These are phyloP conservation scores for Chrysina gloriosa DNA, from an alignment of 2,888 invertebrate species.

Conservation along the genomic window DNA sequence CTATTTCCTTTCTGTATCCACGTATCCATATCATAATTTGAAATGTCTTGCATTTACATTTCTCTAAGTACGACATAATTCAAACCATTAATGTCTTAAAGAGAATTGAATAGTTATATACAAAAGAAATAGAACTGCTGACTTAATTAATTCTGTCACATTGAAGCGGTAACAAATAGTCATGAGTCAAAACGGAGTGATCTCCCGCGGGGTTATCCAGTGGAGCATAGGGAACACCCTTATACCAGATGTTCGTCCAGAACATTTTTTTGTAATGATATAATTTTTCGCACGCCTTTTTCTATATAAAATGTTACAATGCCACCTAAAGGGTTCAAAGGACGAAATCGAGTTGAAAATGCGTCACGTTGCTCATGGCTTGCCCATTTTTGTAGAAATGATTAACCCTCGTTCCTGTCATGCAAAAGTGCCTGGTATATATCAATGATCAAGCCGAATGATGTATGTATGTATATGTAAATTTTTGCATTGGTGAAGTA, in stretches of 20 bases:
- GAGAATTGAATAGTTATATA: no score
- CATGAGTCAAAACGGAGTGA: conserved; percentile 36
- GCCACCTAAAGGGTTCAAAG: conserved; percentile 47
- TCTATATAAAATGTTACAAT: conserved; percentile 57
- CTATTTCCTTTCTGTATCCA: no score
- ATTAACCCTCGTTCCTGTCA: conserved; percentile 11
- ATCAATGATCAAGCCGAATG: no score
- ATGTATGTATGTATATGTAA: no score
- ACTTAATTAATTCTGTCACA: conserved; percentile 52
- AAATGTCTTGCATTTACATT: no score
- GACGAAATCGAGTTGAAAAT: conserved; percentile 53
- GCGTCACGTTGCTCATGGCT: conserved; percentile 48
- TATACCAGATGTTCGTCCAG: conserved; percentile 32
- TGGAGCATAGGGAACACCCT: not conserved
- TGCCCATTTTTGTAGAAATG: conserved; percentile 33
- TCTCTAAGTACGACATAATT: no score
- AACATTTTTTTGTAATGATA: conserved; percentile 52
- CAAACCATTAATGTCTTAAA: no score
- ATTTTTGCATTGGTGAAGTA: no score
- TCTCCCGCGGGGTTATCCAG: conserved; percentile 51
- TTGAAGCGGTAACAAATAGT: conserved; percentile 51
- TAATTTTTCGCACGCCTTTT: conserved; percentile 61
- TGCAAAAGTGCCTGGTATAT: not conserved
- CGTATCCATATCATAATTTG: no score
- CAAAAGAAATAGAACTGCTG: no score